Conservation (phyloP, 2,797 vertebrate species). For the Rhinophrynus dorsalis region DNA sequence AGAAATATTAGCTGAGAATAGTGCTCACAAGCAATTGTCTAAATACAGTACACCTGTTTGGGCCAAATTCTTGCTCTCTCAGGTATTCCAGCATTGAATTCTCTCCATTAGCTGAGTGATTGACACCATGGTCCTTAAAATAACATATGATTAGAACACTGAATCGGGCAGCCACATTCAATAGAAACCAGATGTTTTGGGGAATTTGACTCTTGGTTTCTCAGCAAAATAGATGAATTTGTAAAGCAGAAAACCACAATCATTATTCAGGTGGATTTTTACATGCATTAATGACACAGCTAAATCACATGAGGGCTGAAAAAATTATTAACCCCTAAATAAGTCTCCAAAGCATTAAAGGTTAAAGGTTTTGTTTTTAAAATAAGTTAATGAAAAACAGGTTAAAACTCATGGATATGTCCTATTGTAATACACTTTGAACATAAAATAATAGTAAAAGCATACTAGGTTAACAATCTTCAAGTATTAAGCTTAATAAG, state of each 20-base stretch:
- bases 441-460: conserved; percentile 67
- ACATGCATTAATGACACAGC: conserved; percentile 86
- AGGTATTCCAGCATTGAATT: conserved; percentile 79
- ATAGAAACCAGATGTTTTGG: conserved; percentile 86
- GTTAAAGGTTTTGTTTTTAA: conserved; percentile 70
- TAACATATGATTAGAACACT: conserved; percentile 89
- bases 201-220: conserved; percentile 80
- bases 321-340: too few relatives aligned
- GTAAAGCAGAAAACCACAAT: conserved; percentile 82
- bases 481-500: conserved; percentile 53
- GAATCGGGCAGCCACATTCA: conserved; percentile 85
- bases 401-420: conserved; percentile 60
- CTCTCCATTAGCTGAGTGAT: conserved; percentile 80
- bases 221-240: conserved; percentile 82
- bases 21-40: conserved; percentile 65
- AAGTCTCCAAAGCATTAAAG: too few relatives aligned
- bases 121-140: conserved; percentile 86
- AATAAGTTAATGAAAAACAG: conserved; percentile 79
- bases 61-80: conserved; percentile 73
- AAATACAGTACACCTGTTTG: conserved; percentile 74
- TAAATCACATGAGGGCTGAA: conserved; percentile 82
- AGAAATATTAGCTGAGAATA: not conserved
- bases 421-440: conserved; percentile 64
- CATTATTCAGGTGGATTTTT: conserved; percentile 83
- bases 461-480: conserved; percentile 61